Evolutionary conservation across 1,140 invertebrate species (phyloP), one percentile per base, ranked within the genome.

Genomic region (Heliconius congener): DNA sequence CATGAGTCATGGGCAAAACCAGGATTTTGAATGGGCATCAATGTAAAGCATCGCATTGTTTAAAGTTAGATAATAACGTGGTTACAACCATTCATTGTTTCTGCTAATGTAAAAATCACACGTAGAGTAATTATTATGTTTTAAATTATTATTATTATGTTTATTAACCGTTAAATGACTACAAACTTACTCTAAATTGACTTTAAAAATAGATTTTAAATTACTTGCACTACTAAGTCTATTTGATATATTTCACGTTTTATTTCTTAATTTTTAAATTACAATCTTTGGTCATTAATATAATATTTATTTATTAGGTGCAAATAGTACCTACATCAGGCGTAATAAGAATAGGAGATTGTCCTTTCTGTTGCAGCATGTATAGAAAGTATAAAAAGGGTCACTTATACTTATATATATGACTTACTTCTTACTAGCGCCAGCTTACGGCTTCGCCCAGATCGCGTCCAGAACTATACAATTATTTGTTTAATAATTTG

Each of bases 1-100:
- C 76, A 30, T 84, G 84, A 85, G 71, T 84, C 82, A 86, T 74
- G 60, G 85, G 84, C 73, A 79, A 84, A 74, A 75, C 85, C 85
- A 82, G 78, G 72, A 80, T 81, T 55, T 37, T 78, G 72, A 30
- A 19, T n/a, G 23, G 46, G 50, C 30, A 37, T 46, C 75, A 16
- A 52, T 76, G 46, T 73, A 23, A 70, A 37, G 30, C 60, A 71
- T 34, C 23, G 55, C 13, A 66, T 52, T 76, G 74, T 76, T 52
- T n/a, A n/a, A 4, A 39, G 60, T 30, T 30, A 66, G 60, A 13
- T 66, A 30, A 66, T 66, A 66, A 30, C 60, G 13, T 4, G 18
- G n/a, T 16, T 27, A 66, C 1, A 1, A 11, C 11, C 60, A 16
- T 66, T 27, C 60, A 16, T 66, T 66, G 60, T 66, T 30, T 13